Base-by-base conservation (phyloP, 2,113 vertebrate genomes). In the Casuarius casuarius region DNA sequence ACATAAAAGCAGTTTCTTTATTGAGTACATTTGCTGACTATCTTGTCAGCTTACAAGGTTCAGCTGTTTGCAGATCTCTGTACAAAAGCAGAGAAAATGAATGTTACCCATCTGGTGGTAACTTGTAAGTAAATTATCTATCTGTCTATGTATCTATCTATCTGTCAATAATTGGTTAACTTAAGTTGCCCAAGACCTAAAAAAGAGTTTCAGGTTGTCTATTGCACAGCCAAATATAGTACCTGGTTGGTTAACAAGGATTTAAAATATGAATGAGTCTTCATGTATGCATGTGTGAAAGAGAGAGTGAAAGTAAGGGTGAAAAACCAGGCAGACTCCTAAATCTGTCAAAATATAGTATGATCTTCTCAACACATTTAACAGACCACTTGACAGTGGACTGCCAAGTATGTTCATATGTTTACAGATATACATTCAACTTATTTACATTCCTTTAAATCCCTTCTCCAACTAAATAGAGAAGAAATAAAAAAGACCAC, bases 381-480 rank as follows among this genome's bases (percentile, higher is more conserved):
- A 33, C 38, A 87, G 73, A 65, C 42, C 48, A 20, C 48, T 89
- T 87, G 65, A 33, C 73, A 68, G 33, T 31, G 68, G 31, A 44
- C 59, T 68, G 51, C 56, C 87, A 82, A 52, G 51, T 68, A 91
- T 1, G 0, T 80, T 88, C 71, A 15, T 66, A 16, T 71, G 52
- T 92, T 91, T 90, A 80, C 49, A 84, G 67, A 59, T 38, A 63
- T 19, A 74, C 71, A 83, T 93, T 88, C 23, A 9, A n/a, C 20
- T 82, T 89, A 87, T 85, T 95, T 95, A 83, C 33, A 79, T 66
- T 79, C 35, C 26, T 88, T 54, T 91, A 62, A 85, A 83, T 59
- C 74, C 59, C 7, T 63, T 91, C 52, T 83, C 63, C 7, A 7
- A 63, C 75, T 87, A 84, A 93, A 87, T 76, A 72, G 5, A 79